phyloP scores from a whole-genome alignment of 2,797 vertebrate genomes.

The Enteromius unitaeniatus region DNA sequence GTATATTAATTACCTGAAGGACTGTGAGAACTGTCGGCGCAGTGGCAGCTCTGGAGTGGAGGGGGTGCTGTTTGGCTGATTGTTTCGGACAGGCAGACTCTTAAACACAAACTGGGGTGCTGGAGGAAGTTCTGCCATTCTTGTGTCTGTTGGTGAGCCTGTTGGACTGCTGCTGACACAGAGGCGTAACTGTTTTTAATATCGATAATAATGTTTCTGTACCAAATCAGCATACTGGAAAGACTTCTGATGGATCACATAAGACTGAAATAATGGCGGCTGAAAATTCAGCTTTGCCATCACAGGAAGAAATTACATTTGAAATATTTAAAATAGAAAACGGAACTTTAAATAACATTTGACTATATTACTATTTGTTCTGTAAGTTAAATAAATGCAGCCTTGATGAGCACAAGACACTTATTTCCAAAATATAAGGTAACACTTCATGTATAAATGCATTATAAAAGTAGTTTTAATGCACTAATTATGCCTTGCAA shows the following conservation, averaged over 20 bases:
- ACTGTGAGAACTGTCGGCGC: conserved; percentile 81
- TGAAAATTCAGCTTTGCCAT: background rate
- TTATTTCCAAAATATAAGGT: background rate
- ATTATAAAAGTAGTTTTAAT: background rate
- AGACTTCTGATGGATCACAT: background rate
- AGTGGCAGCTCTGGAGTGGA: conserved; percentile 84
- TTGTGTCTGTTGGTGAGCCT: conserved; percentile 68
- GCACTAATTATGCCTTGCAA: background rate
- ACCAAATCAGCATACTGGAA: background rate
- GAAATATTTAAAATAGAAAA: background rate
- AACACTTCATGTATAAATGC: background rate
- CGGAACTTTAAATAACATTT: background rate
- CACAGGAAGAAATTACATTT: background rate
- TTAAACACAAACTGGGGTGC: conserved; percentile 72
- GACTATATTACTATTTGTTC: background rate
- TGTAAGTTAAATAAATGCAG: background rate
- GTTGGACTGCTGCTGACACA: conserved; percentile 77
- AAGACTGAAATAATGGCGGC: background rate
- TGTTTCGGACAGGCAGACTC: conserved; percentile 74
- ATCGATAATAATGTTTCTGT: background rate
- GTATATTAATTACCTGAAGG: conserved; percentile 79
- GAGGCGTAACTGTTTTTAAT: background rate
- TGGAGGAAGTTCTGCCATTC: conserved; percentile 64
- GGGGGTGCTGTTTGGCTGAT: conserved; percentile 82
- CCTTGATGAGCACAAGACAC: background rate